Evolutionary conservation across 2,113 vertebrate genomes (phyloP), one percentile per base, ranked within the genome.

Genomic region (Ochotona princeps): DNA sequence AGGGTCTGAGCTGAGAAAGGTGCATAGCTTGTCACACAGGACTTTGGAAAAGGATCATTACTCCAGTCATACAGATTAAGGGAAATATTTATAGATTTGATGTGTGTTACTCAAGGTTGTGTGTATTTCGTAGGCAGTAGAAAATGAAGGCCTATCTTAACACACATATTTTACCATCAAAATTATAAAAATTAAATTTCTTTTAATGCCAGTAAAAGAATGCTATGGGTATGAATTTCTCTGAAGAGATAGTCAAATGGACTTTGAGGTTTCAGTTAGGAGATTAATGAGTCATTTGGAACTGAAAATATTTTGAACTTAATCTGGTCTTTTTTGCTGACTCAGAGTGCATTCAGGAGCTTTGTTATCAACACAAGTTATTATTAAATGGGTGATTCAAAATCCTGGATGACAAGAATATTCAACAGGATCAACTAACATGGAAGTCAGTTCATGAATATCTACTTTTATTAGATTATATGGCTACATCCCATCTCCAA

Each of bases 271-370:
- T 93, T 78, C 88, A 87, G 95, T 96, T 95, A 89, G 75, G 30
- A 96, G 38, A 96, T 93, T 95, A 96, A 95, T 94, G 94, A 96
- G 47, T 96, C 92, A 95, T 65, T 89, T 95, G 89, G 47, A 93
- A 87, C 83, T 94, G 89, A 96, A 96, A 92, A 79, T 96, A 87
- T 96, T 90, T 66, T 93, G 83, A 96, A 94, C 66, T 47, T 91
- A 96, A 91, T 91, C 92, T 96, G 44, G 67, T 87, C 83, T 90
- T 93, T 90, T 94, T 92, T 95, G 83, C 94, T 93, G 94, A 96
- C 93, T 96, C 92, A 95, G 83, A 95, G 90, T 38, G 47, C 70
- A 92, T 92, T 95, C 38, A 11, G 54, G 75, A 95, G 14, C 76
- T 83, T 96, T 76, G 91, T 96, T 93, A 96, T 86, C 91, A 93